A percentile compares a stretch with the other conserved stretches of the same genome.
Conservation (phyloP, 1,140 invertebrate genomes). For the Drosophila seguyi region DNA sequence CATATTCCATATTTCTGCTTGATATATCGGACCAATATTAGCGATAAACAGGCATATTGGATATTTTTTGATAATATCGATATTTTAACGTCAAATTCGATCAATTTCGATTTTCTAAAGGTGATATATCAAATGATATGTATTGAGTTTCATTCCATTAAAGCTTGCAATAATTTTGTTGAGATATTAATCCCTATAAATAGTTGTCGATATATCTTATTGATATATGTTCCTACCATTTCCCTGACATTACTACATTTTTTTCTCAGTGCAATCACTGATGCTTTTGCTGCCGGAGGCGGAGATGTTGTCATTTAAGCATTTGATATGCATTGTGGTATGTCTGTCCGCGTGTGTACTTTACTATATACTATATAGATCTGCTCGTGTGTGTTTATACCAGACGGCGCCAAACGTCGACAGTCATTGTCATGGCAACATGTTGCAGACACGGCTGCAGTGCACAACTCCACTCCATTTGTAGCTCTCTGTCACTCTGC, state of each 20-base stretch:
- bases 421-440: conserved; percentile 81
- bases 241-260: neutral
- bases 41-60: too few relatives aligned
- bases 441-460: conserved; percentile 61
- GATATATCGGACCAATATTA: too few relatives aligned
- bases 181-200: neutral
- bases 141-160: too few relatives aligned
- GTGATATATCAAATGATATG: too few relatives aligned
- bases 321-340: conserved; percentile 79
- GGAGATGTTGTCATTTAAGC: conserved; percentile 69
- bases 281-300: conserved; percentile 15
- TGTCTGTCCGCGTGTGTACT: conserved; percentile 28
- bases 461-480: conserved; percentile 36
- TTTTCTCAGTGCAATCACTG: conserved; percentile 13
- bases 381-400: conserved; percentile 11
- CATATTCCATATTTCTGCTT: too few relatives aligned
- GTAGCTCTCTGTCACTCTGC: neutral
- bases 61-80: too few relatives aligned
- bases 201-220: neutral
- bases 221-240: neutral
- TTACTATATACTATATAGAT: conserved; percentile 24
- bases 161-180: neutral
- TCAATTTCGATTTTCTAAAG: neutral
- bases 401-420: conserved; percentile 69
- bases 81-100: neutral